Evolutionary conservation across 1,140 invertebrate species (phyloP).

Genomic region (Neuroterus valhalla): DNA sequence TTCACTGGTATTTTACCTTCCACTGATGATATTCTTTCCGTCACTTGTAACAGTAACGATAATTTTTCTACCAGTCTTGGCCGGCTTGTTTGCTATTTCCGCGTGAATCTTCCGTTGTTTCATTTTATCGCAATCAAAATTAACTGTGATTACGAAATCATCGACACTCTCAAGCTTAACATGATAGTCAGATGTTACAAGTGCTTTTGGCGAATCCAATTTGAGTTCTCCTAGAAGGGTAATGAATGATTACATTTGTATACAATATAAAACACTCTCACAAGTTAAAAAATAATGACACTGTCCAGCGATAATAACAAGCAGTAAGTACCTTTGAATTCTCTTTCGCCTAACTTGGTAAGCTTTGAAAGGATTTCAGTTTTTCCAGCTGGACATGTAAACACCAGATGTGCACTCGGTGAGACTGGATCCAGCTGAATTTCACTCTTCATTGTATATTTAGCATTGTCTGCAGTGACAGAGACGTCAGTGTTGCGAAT

Average conservation of each 20-base stretch:
- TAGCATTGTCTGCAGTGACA: slow-evolving; percentile 72
- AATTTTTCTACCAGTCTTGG: slow-evolving; percentile 78
- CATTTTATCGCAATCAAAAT: slow-evolving; percentile 81
- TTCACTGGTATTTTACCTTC: slow-evolving; percentile 73
- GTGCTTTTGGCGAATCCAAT: slow-evolving; percentile 62
- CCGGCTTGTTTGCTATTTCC: slow-evolving; percentile 79
- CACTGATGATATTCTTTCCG: slow-evolving; percentile 80
- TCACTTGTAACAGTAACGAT: slow-evolving; percentile 79
- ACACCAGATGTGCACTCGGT: slow-evolving; percentile 70
- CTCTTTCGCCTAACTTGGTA: slow-evolving; percentile 74
- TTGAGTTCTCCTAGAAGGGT: slow-evolving; percentile 14
- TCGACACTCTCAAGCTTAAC: slow-evolving; percentile 79
- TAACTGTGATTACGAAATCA: slow-evolving; percentile 78
- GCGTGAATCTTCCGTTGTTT: slow-evolving; percentile 80
- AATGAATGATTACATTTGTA: slow-evolving; percentile 17
- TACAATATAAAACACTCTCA: background rate
- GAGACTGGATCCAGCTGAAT: slow-evolving; percentile 60
- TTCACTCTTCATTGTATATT: slow-evolving; percentile 73
- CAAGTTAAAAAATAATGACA: background rate
- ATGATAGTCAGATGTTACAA: slow-evolving; percentile 72
- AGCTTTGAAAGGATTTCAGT: slow-evolving; percentile 76
- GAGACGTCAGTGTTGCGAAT: slow-evolving; percentile 66
- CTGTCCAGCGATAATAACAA: background rate
- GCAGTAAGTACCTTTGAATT: slow-evolving; percentile 72
- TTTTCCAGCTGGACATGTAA: slow-evolving; percentile 72